phyloP scores from a whole-genome alignment of 2,888 invertebrate species.

The Papilio demoleus region DNA sequence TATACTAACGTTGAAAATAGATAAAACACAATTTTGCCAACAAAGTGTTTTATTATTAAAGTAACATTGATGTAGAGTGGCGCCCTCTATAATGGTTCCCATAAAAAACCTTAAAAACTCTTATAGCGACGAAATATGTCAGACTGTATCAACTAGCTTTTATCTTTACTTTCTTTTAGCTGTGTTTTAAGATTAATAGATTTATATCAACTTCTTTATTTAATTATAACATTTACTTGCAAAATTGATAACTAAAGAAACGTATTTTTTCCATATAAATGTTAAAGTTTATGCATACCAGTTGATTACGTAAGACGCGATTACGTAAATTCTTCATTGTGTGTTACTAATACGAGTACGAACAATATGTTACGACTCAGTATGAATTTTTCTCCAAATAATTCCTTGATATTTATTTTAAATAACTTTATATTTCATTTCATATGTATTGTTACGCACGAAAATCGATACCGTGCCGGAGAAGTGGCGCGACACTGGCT shows the following conservation, averaged over 20 bases:
- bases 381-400: too few species aligned
- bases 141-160: slow-evolving; percentile 53
- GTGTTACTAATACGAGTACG: too few species aligned
- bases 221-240: slow-evolving; percentile 29
- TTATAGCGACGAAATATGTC: slow-evolving; percentile 57
- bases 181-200: slow-evolving; percentile 34
- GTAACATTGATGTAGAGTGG: slow-evolving; percentile 40
- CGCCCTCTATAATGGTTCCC: slow-evolving; percentile 46
- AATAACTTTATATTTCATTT: too few species aligned
- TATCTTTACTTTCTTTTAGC: slow-evolving; percentile 39
- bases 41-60: slow-evolving; percentile 36
- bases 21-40: slow-evolving; percentile 31
- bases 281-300: too few species aligned
- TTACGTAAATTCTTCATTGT: too few species aligned
- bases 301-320: too few species aligned
- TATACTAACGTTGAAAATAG: background rate
- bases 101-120: slow-evolving; percentile 53
- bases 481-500: too few species aligned
- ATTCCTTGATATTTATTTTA: too few species aligned
- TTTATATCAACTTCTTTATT: slow-evolving; percentile 38
- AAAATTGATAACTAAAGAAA: background rate
- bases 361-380: too few species aligned
- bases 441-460: too few species aligned
- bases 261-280: too few species aligned
- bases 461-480: too few species aligned